Conservation (phyloP, 2,888 invertebrate species). For the Cerceris rybyensis region DNA sequence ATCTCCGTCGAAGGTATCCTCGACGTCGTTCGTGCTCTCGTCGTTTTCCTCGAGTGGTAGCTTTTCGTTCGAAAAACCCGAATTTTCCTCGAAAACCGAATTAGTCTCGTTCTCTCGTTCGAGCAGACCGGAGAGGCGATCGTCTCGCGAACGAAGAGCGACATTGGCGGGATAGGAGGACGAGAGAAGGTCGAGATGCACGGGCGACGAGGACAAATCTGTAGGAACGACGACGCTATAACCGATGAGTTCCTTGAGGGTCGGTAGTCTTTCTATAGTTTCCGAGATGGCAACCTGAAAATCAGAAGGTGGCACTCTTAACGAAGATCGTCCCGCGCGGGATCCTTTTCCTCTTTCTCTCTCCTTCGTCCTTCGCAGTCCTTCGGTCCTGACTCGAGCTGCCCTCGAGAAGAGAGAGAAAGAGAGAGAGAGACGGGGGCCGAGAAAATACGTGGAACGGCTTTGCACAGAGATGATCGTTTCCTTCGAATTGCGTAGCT, state of each 20-base stretch:
- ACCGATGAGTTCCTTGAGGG: constrained; percentile 76
- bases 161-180: neutral
- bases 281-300: constrained; percentile 77
- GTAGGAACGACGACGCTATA: constrained; percentile 45
- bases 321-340: constrained; percentile 33
- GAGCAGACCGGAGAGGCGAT: neutral
- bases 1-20: no score
- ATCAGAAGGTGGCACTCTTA: constrained; percentile 72
- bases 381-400: constrained; percentile 11
- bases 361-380: constrained; percentile 23
- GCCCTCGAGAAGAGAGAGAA: constrained; percentile 9
- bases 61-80: no score
- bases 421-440: neutral
- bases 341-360: constrained; percentile 50
- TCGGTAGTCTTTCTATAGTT: constrained; percentile 70
- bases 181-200: constrained; percentile 40
- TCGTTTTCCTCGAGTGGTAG: no score
- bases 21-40: no score
- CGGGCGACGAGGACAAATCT: constrained; percentile 42
- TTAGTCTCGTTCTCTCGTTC: neutral
- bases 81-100: no score
- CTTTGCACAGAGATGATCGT: no score
- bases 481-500: no score
- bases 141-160: neutral
- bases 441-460: no score